A percentile compares a stretch with the other conserved stretches of the same genome.
phyloP scores from a whole-genome alignment of 2,888 invertebrate species.

The Cinara cedri region DNA sequence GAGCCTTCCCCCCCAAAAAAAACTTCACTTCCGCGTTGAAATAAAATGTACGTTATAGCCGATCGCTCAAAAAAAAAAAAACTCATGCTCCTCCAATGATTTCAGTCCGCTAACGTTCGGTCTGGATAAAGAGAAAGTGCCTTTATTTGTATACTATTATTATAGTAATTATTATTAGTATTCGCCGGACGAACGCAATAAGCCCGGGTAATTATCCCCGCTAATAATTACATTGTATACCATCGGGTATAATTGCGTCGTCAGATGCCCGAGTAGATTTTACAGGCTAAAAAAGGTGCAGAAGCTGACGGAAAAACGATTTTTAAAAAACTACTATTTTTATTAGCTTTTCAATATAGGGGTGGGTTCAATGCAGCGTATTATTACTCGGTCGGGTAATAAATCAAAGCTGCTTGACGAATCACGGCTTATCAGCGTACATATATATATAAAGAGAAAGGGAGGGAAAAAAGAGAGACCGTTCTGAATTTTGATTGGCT shows the following conservation, averaged over 20 bases:
- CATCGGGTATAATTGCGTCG: constrained; percentile 35
- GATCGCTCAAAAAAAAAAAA: too few relatives aligned
- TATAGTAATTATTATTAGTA: constrained; percentile 23
- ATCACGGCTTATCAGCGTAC: constrained; percentile 6
- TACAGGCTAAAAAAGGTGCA: constrained; percentile 26
- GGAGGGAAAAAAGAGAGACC: too few relatives aligned
- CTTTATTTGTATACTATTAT: too few relatives aligned
- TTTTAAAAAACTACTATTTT: constrained; percentile 12
- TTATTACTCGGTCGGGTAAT: not conserved
- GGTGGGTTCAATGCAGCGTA: not conserved
- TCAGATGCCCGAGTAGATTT: constrained; percentile 38
- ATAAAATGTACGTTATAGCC: too few relatives aligned
- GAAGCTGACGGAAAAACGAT: not conserved
- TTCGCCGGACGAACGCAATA: constrained; percentile 34
- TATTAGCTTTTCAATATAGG: not conserved
- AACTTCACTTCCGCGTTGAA: too few relatives aligned
- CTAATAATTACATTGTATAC: not conserved
- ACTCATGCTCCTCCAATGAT: too few relatives aligned
- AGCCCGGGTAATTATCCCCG: constrained; percentile 13
- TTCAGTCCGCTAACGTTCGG: too few relatives aligned
- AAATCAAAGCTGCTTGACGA: constrained; percentile 10
- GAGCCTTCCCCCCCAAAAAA: too few relatives aligned
- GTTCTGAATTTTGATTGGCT: too few relatives aligned
- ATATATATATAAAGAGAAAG: not conserved
- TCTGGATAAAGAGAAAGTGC: too few relatives aligned